Percentiles rank a stretch among this genome's conserved stretches.
These are phyloP conservation scores for Ianthella basta DNA, from an alignment of 37 sponge, comb jelly and placozoan species.

Conservation along the genomic window DNA sequence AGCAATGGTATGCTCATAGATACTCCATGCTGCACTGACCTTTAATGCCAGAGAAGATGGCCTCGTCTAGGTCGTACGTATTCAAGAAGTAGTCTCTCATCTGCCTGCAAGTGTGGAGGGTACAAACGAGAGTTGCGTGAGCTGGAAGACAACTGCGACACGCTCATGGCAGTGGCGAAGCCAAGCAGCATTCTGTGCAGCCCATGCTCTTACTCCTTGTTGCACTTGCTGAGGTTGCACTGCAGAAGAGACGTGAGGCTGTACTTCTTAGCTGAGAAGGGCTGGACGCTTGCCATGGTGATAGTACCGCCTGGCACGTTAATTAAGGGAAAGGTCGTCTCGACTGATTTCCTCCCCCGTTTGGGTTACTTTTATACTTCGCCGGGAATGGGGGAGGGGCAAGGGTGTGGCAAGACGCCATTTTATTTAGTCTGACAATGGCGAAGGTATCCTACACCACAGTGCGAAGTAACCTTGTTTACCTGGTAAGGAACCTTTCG, in stretches of 20 bases:
- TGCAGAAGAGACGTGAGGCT: constrained; percentile 25
- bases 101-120: constrained; percentile 40
- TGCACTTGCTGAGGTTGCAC: constrained; percentile 40
- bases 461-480: neutral
- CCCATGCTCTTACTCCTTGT: neutral
- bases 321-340: no score
- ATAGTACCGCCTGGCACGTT: no score
- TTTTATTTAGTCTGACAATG: neutral
- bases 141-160: no score
- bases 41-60: constrained; percentile 63
- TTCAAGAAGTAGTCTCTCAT: constrained; percentile 84
- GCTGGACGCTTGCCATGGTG: neutral
- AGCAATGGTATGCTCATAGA: no score
- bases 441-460: neutral
- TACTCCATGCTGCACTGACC: constrained; percentile 34
- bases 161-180: no score
- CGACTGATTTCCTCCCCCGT: no score
- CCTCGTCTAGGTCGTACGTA: constrained; percentile 79
- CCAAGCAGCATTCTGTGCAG: no score
- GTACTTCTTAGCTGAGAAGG: constrained; percentile 24
- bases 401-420: no score
- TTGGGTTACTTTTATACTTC: no score
- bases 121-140: no score
- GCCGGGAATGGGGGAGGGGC: no score
- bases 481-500: neutral